phyloP scores from a whole-genome alignment of 2,888 invertebrate genomes.

The Ennomos erosarius region DNA sequence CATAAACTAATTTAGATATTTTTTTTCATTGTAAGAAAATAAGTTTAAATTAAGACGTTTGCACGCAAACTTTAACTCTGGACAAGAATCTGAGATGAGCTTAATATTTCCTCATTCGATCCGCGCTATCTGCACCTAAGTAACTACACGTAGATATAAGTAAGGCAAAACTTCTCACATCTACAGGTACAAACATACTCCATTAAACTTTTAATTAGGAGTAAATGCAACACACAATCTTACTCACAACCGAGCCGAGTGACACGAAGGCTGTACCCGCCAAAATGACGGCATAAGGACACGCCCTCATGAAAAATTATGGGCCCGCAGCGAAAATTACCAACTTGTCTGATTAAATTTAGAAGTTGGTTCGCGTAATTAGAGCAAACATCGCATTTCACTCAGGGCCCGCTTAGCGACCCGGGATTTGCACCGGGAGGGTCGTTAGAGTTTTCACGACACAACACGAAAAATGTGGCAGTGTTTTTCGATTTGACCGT shows the following conservation, averaged over 20 bases:
- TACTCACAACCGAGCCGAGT: constrained; percentile 28
- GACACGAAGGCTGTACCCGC: constrained; percentile 31
- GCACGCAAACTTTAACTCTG: too few species aligned
- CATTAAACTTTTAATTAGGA: constrained; percentile 39
- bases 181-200: constrained; percentile 33
- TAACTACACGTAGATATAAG: too few species aligned
- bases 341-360: constrained; percentile 84
- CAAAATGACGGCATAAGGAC: constrained; percentile 40
- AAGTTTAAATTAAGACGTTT: too few species aligned
- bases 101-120: constrained; percentile 11
- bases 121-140: too few species aligned
- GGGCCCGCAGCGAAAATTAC: constrained; percentile 70
- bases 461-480: constrained; percentile 41
- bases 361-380: constrained; percentile 80
- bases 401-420: constrained; percentile 69
- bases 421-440: constrained; percentile 51
- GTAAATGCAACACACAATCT: constrained; percentile 39
- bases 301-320: constrained; percentile 76
- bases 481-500: constrained; percentile 35
- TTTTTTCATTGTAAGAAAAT: too few species aligned
- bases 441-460: constrained; percentile 42
- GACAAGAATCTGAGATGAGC: too few species aligned
- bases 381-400: constrained; percentile 81
- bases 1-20: too few species aligned
- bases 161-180: constrained; percentile 15